Percentiles rank a stretch among this genome's conserved stretches.
Conservation (phyloP, 1,140 invertebrate genomes). For the Drosophila ogumai region DNA sequence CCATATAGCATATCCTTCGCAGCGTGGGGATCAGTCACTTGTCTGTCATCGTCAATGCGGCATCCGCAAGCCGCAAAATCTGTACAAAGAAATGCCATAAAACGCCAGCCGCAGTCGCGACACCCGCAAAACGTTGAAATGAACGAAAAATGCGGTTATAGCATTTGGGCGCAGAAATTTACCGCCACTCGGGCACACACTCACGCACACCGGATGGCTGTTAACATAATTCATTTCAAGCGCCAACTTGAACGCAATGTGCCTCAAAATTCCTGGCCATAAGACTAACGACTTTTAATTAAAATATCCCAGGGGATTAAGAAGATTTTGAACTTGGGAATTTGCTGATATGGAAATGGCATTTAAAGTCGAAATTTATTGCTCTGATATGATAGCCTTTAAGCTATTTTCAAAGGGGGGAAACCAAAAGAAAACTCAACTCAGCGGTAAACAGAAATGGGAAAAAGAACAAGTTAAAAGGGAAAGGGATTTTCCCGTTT, state of each 20-base stretch:
- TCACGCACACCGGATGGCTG: constrained; percentile 22
- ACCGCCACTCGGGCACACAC: constrained; percentile 17
- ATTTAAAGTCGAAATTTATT: constrained; percentile 27
- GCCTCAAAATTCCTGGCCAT: constrained; percentile 27
- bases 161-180: constrained; percentile 32
- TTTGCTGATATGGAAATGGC: constrained; percentile 23
- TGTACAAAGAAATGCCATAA: constrained; percentile 62
- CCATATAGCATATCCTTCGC: constrained; percentile 6
- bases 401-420: not conserved
- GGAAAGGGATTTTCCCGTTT: not conserved
- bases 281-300: constrained; percentile 59
- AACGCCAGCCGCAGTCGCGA: constrained; percentile 49
- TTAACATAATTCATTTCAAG: constrained; percentile 54
- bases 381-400: not conserved
- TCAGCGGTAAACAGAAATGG: not conserved
- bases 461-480: not conserved
- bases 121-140: constrained; percentile 50
- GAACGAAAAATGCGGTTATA: constrained; percentile 56
- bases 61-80: constrained; percentile 56
- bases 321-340: constrained; percentile 34
- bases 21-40: constrained; percentile 31
- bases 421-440: not conserved
- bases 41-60: constrained; percentile 39
- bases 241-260: constrained; percentile 25
- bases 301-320: constrained; percentile 38